A percentile compares a stretch with the other conserved stretches of the same genome.
Evolutionary conservation across 2,797 vertebrate species (phyloP).

Genomic region (Sebastes diploproa): DNA sequence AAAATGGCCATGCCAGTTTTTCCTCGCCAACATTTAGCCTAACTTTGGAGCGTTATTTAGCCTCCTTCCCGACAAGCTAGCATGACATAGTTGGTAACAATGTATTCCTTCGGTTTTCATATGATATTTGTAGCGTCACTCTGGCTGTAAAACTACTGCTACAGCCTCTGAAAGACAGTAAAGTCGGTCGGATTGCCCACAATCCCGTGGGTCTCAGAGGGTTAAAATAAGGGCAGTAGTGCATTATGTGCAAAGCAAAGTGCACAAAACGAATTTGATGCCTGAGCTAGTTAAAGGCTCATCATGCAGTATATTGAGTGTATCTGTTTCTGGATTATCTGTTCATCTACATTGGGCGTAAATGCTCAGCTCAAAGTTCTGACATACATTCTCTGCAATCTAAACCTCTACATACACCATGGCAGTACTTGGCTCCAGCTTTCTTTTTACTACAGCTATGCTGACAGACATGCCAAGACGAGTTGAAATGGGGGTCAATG

Average conservation of each 20-base stretch:
- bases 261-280: too few species aligned
- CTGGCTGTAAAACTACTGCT: too few species aligned
- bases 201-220: too few species aligned
- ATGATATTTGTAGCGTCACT: too few species aligned
- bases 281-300: neutral
- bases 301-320: neutral
- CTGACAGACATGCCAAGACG: slow-evolving; percentile 37
- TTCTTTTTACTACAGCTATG: slow-evolving; percentile 30
- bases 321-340: neutral
- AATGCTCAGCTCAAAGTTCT: slow-evolving; percentile 7
- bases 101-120: too few species aligned
- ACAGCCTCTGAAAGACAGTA: too few species aligned
- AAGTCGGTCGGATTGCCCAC: too few species aligned
- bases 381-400: neutral
- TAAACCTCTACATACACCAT: slow-evolving; percentile 14
- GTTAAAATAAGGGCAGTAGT: too few species aligned
- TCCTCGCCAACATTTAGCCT: accelerated
- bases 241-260: neutral
- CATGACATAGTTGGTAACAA: too few species aligned
- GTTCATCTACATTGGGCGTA: neutral
- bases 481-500: slow-evolving; percentile 43
- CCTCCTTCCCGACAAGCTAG: too few species aligned
- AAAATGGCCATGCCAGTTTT: too few species aligned
- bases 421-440: slow-evolving; percentile 28
- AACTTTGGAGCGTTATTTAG: too few species aligned